Evolutionary conservation across 2,888 invertebrate genomes (phyloP).

Genomic region (Germaria angustata): DNA sequence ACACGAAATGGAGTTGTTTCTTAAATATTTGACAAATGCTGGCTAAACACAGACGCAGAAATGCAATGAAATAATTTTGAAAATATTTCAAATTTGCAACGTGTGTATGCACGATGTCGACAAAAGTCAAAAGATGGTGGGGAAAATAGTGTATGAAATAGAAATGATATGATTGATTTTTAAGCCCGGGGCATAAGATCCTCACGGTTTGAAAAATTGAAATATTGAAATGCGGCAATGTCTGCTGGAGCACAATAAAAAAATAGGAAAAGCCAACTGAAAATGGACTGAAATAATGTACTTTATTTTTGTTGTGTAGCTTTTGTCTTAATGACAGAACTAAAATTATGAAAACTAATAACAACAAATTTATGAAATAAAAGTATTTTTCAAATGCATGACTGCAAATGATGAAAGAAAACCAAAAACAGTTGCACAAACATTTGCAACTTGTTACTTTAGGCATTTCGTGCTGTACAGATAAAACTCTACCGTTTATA

Average conservation of each 20-base stretch:
- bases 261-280: not conserved
- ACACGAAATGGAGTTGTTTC: slow-evolving; percentile 47
- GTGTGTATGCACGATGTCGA: not conserved
- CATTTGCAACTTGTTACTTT: slow-evolving; percentile 1
- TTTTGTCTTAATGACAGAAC: slow-evolving; percentile 18
- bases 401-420: not conserved
- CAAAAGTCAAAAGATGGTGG: slow-evolving; percentile 1
- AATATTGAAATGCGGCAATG: not conserved
- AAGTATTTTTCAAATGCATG: slow-evolving; percentile 15
- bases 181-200: slow-evolving; percentile 30
- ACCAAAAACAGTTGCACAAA: slow-evolving; percentile 29
- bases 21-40: slow-evolving; percentile 57
- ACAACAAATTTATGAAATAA: slow-evolving; percentile 1
- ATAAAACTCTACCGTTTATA: not conserved
- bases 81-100: slow-evolving; percentile 10
- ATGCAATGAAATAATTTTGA: slow-evolving; percentile 15
- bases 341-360: slow-evolving; percentile 8
- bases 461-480: slow-evolving; percentile 21
- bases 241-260: not conserved
- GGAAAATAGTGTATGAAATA: slow-evolving; percentile 9
- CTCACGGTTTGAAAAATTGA: not conserved
- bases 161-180: slow-evolving; percentile 63
- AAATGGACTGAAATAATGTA: not conserved
- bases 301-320: not conserved
- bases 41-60: slow-evolving; percentile 23